Base-by-base conservation (phyloP, 53 echinoderm and acorn worm species). In the Glandiceps talaboti region DNA sequence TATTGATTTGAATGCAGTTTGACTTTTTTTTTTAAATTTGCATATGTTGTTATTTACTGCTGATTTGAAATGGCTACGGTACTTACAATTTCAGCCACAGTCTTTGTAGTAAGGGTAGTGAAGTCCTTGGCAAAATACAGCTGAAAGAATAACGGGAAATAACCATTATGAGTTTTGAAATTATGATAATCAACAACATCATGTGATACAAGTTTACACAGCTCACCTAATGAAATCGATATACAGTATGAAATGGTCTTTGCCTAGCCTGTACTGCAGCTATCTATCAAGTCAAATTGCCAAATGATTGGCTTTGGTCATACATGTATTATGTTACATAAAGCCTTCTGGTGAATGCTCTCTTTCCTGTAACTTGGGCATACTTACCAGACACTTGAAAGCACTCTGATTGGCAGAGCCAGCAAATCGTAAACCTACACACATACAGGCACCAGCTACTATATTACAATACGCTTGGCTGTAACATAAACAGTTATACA, bases 381-480 rank as follows among this genome's bases (percentile, higher is more conserved):
- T 25, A 88, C 93, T 97, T 77, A 97, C 97, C 88, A 97, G 79
- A 33, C 89, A 89, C 14, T 82, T 76, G 77, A 89, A 97, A 31
- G 97, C 97, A 82, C 85, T 77, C 27, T 93, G 86, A 76, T 97
- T 97, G 73, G 92, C 97, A 1, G 97, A 90, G 0, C 97, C 97
- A 74, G 97, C 97, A 84, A 97, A 97, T 75, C 97, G 75, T 0
- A 97, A 77, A 12, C 97, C 97, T 76, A 97, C 77, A 1, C 86
- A 92, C 87, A 97, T 89, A 74, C 97, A 97, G 32, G 97, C 97
- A 31, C 97, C 97, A 30, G 97, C 97, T 78, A 91, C 32, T 25
- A 97, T 91, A 74, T 90, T 93, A 77, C 93, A 96, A 75, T 91
- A 84, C 1, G 93, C 93, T 85, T 97, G 97, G 33, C 97, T 97